Evolutionary conservation across 2,113 vertebrate species (phyloP), one percentile per base, ranked within the genome.

Genomic region (Zootoca vivipara): DNA sequence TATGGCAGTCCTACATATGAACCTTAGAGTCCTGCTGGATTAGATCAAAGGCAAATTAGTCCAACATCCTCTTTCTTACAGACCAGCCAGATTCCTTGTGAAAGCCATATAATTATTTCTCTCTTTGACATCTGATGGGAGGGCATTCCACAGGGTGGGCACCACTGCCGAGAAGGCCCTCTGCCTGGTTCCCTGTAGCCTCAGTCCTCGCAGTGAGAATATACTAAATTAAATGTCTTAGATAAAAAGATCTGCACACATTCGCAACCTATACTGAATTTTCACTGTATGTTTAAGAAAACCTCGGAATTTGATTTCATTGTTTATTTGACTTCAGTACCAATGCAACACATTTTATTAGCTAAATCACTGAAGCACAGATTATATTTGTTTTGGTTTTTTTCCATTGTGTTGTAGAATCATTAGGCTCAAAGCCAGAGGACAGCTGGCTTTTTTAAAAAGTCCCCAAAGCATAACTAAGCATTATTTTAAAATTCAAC

Each of bases 391-490:
- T 0, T 8, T 94, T 40, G 7, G 22, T 75, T 0, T 8, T n/a
- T 75, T 93, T 86, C 40, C 40, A 87, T 13, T 1, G 0, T 35
- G 46, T 2, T 33, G 30, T 73, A 87, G 22, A 77, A 77, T 58
- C 33, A 40, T 90, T 88, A 64, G 30, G 15, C 62, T 94, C 35
- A 56, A 65, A 64, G 46, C 30, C 65, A 89, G 38, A 3, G 4
- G 30, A 33, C 22, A 88, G 52, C 26, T 62, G 79, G 3, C 72
- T 52, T 52, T 52, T 52, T 78, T 75, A 12, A 67, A 78, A 82
- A 40, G 5, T 9, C 46, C 65, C 52, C 13, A 52, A 83, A 83
- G 80, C 58, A 69, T 15, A 92, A 40, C 62, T 1, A 3, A 83
- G 30, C 3, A 16, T 22, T 64, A 9, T 33, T 80, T 80, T 13